phyloP scores from a whole-genome alignment of 2,113 vertebrate species.

The Ivindomyrus marchei region DNA sequence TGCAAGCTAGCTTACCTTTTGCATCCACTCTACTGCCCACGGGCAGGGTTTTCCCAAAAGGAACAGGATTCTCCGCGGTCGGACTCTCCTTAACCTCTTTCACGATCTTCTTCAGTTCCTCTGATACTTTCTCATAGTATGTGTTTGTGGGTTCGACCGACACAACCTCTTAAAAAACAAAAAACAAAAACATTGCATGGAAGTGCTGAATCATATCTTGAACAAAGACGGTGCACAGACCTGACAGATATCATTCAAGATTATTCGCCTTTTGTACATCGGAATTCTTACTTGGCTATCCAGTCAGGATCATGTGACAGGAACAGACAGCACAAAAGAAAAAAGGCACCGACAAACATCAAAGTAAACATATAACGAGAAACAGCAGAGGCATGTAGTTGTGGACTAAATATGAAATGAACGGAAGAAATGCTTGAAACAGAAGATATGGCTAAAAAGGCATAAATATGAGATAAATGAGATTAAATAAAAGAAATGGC shows the following conservation, averaged over 20 bases:
- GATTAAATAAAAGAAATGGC: background rate
- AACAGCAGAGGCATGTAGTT: background rate
- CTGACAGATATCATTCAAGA: background rate
- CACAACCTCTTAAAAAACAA: conserved; percentile 1
- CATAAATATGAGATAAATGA: background rate
- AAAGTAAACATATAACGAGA: background rate
- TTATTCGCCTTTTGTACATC: background rate
- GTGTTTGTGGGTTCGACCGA: conserved; percentile 21
- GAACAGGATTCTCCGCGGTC: background rate
- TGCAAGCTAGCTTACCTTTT: conserved; percentile 14
- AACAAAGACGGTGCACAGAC: background rate
- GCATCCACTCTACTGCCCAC: background rate
- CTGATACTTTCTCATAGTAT: conserved; percentile 37
- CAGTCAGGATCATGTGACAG: background rate
- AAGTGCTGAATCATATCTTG: background rate
- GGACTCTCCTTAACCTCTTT: conserved; percentile 30
- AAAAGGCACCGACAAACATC: background rate
- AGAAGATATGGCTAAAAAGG: background rate
- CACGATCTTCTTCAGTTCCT: conserved; percentile 32
- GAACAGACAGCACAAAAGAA: background rate
- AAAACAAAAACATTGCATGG: background rate
- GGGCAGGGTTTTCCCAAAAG: background rate
- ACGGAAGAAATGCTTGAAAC: background rate
- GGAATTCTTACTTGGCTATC: background rate
- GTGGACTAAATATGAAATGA: background rate